phyloP scores from a whole-genome alignment of 1,140 invertebrate genomes.

The Sitophilus oryzae region DNA sequence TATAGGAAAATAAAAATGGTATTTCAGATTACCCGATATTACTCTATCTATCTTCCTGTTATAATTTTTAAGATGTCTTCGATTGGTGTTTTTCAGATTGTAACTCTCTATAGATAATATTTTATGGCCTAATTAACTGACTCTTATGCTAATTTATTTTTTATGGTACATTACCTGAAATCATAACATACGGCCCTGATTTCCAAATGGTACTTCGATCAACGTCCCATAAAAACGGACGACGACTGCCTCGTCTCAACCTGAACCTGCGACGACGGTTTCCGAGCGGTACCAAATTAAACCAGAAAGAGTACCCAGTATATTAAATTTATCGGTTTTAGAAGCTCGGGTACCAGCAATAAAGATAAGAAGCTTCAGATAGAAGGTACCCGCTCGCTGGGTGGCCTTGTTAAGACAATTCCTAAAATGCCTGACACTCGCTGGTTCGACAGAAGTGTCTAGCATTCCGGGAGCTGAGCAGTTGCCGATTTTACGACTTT shows the following conservation, averaged over 20 bases:
- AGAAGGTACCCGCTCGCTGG: conserved; percentile 13
- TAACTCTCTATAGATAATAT: too few relatives aligned
- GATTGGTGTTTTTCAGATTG: too few relatives aligned
- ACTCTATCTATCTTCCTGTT: too few relatives aligned
- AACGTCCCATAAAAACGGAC: not conserved
- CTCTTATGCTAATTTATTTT: too few relatives aligned
- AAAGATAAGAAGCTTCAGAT: conserved; percentile 22
- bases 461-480: conserved; percentile 22
- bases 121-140: too few relatives aligned
- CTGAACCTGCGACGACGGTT: too few relatives aligned
- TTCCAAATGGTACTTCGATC: not conserved
- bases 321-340: conserved; percentile 29
- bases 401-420: conserved; percentile 27
- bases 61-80: too few relatives aligned
- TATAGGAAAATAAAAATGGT: too few relatives aligned
- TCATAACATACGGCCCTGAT: not conserved
- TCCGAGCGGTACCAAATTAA: conserved; percentile 24
- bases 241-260: not conserved
- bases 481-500: conserved; percentile 17
- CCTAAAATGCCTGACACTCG: conserved; percentile 28
- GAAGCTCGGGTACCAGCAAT: conserved; percentile 26
- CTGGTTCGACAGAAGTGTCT: conserved; percentile 18
- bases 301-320: conserved; percentile 21
- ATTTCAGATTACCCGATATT: too few relatives aligned
- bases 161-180: too few relatives aligned